These are phyloP conservation scores for Cryptoprocta ferox DNA, from an alignment of 2,797 vertebrate genomes.

Conservation along the genomic window DNA sequence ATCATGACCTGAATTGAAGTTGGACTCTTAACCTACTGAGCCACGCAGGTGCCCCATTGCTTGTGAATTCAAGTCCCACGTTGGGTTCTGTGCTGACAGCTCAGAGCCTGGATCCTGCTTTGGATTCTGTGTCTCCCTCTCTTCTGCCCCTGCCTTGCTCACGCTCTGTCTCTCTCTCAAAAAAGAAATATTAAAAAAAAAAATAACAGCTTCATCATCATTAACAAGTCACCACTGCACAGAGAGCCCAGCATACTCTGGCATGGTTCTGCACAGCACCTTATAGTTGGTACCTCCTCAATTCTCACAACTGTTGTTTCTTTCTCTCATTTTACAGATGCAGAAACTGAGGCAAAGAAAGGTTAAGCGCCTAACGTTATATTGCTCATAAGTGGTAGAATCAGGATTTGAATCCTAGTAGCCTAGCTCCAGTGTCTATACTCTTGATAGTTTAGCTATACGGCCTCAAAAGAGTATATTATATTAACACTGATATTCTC, in stretches of 20 bases:
- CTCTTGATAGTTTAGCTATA: background rate
- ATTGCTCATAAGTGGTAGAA: background rate
- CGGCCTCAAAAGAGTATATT: background rate
- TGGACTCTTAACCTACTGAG: too few relatives aligned
- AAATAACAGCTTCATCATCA: background rate
- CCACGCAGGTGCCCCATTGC: too few relatives aligned
- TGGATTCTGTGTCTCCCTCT: too few relatives aligned
- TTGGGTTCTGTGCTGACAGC: too few relatives aligned
- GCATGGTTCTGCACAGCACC: background rate
- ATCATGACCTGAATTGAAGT: too few relatives aligned
- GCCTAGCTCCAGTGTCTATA: background rate
- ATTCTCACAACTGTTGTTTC: background rate
- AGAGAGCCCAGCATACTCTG: accelerated
- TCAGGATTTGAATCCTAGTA: background rate
- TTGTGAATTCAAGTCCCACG: too few relatives aligned
- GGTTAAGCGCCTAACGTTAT: background rate
- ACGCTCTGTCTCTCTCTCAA: too few relatives aligned
- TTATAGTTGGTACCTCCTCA: background rate
- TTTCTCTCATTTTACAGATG: background rate
- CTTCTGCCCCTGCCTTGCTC: too few relatives aligned
- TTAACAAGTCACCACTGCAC: background rate
- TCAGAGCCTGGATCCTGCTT: too few relatives aligned
- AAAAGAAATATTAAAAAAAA: background rate
- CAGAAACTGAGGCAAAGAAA: background rate
- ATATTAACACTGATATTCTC: background rate